These are phyloP conservation scores for Chelonoidis abingdonii DNA, from an alignment of 2,113 vertebrate species.

Conservation along the genomic window DNA sequence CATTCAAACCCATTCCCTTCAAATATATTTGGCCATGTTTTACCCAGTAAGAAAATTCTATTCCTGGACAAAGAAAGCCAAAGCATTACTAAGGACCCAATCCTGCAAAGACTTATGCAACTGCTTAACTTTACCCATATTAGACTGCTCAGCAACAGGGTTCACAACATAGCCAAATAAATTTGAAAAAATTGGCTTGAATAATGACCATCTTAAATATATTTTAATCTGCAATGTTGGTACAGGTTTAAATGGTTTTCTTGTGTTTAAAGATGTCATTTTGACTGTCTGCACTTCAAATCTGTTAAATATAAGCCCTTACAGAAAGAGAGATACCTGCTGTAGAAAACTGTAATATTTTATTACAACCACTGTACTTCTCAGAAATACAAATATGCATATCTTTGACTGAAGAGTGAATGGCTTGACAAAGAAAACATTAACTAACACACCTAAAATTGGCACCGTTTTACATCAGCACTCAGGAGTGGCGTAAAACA, in stretches of 20 bases:
- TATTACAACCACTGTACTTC: background rate
- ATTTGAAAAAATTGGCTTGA: background rate
- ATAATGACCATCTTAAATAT: background rate
- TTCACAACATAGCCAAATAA: background rate
- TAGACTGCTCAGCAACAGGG: background rate
- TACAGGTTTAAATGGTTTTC: background rate
- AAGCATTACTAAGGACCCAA: background rate
- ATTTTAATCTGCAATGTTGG: background rate
- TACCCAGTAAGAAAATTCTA: background rate
- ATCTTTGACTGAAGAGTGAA: background rate
- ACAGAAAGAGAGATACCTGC: background rate
- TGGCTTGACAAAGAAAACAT: background rate
- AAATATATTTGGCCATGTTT: background rate
- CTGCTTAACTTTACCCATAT: background rate
- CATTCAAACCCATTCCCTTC: background rate
- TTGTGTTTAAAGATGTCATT: background rate
- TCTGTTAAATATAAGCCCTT: background rate
- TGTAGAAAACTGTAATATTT: background rate
- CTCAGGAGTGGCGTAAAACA: background rate
- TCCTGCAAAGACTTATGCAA: background rate
- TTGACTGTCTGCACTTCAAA: background rate
- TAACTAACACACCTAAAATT: rapidly evolving
- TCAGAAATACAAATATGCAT: background rate
- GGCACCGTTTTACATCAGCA: background rate
- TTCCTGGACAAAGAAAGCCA: background rate